Evolutionary conservation across 2,797 vertebrate species (phyloP).

Genomic region (Gorsachius magnificus): DNA sequence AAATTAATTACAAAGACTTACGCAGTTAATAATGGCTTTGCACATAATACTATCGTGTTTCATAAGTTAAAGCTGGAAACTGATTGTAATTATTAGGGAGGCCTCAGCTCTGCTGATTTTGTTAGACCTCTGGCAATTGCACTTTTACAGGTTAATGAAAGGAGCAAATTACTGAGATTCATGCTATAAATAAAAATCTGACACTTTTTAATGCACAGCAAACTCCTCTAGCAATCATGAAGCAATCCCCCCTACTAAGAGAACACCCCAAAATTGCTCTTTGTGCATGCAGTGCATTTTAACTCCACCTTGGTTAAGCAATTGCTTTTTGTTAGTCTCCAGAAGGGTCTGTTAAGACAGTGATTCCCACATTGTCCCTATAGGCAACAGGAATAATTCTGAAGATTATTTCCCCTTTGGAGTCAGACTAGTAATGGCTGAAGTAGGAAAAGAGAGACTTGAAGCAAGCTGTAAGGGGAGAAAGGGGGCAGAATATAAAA

Average conservation of each 20-base stretch:
- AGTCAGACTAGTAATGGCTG: background rate
- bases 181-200: constrained; percentile 21
- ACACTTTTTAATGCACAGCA: background rate
- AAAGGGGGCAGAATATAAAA: background rate
- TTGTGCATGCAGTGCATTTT: background rate
- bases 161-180: constrained; percentile 36
- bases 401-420: background rate
- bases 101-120: constrained; percentile 32
- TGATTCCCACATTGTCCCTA: background rate
- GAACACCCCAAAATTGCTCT: background rate
- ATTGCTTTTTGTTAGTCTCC: background rate
- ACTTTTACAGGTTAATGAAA: constrained; percentile 47
- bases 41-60: constrained; percentile 16
- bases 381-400: background rate
- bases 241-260: background rate
- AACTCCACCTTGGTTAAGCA: background rate
- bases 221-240: background rate
- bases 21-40: constrained; percentile 43
- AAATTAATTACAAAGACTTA: constrained; percentile 72
- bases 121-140: constrained; percentile 30
- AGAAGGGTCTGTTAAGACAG: background rate
- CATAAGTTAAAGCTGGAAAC: constrained; percentile 55
- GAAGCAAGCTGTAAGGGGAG: background rate
- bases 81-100: constrained; percentile 52
- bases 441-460: background rate